Percentiles rank a stretch among this genome's conserved stretches.
These are phyloP conservation scores for Phataginus tetradactyla DNA, from an alignment of 2,797 vertebrate genomes.

Conservation along the genomic window DNA sequence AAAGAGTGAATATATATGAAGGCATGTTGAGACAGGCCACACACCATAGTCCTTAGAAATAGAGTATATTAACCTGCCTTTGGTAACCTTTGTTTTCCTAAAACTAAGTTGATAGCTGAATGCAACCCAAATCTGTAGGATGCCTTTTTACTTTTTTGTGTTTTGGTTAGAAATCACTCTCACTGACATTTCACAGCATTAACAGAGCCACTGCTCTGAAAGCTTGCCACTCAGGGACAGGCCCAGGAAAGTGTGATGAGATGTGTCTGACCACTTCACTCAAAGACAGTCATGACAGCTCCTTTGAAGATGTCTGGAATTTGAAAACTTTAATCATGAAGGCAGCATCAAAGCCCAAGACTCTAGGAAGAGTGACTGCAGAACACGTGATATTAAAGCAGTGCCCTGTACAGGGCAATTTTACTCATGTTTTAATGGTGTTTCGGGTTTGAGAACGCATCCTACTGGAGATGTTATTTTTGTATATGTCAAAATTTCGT, in stretches of 20 bases:
- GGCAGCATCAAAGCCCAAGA: not conserved
- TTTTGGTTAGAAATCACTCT: not conserved
- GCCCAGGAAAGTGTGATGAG: not conserved
- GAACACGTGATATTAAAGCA: not conserved
- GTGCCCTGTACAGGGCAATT: too few species aligned
- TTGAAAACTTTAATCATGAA: not conserved
- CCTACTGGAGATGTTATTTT: not conserved
- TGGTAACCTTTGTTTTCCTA: not conserved
- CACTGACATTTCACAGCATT: not conserved
- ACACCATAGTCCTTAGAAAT: not conserved
- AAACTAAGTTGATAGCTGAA: not conserved
- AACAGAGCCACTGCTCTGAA: not conserved
- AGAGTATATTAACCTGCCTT: not conserved
- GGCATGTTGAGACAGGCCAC: not conserved
- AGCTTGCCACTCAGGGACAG: not conserved
- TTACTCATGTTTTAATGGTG: not conserved
- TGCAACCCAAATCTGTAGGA: not conserved
- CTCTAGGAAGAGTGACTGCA: not conserved
- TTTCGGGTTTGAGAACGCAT: not conserved
- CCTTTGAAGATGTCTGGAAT: conserved; percentile 3
- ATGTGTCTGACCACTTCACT: not conserved
- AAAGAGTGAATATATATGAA: not conserved
- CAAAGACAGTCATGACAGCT: not conserved
- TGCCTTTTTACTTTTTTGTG: not conserved
- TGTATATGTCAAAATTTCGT: not conserved